Evolutionary conservation across 2,888 invertebrate species (phyloP).

Genomic region (Eupithecia tripunctaria): DNA sequence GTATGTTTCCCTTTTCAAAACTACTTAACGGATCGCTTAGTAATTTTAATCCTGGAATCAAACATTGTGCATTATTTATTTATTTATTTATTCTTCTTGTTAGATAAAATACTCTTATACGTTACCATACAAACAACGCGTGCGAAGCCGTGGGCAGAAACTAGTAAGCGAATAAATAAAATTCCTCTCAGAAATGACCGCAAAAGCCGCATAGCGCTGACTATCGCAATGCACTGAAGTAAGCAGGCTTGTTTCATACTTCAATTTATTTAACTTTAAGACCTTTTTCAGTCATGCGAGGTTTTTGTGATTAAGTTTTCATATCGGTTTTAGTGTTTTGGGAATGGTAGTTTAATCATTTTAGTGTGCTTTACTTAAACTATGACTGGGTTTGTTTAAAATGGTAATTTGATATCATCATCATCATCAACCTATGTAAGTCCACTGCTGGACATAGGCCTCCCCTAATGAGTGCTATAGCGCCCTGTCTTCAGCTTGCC

Average conservation of each 20-base stretch:
- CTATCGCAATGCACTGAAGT: neutral
- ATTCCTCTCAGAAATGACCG: neutral
- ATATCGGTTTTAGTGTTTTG: neutral
- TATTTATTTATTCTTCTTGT: no score
- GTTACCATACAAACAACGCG: no score
- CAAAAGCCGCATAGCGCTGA: neutral
- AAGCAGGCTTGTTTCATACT: constrained; percentile 21
- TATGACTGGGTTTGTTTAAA: neutral
- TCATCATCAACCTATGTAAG: no score
- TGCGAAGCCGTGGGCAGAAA: no score
- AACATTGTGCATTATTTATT: no score
- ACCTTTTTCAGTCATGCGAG: constrained; percentile 19
- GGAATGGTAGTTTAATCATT: neutral
- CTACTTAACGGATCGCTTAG: no score
- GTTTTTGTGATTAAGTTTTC: constrained; percentile 15
- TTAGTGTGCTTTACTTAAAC: neutral
- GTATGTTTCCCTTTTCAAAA: no score
- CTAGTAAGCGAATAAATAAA: neutral
- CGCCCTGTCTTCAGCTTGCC: no score
- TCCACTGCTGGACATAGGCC: no score
- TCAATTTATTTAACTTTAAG: constrained; percentile 24
- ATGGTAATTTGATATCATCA: neutral
- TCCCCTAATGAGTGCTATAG: no score
- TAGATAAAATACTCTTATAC: no score
- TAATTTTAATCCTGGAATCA: no score